Conservation (phyloP, 2,888 invertebrate genomes). For the Opisthograptis luteolata region DNA sequence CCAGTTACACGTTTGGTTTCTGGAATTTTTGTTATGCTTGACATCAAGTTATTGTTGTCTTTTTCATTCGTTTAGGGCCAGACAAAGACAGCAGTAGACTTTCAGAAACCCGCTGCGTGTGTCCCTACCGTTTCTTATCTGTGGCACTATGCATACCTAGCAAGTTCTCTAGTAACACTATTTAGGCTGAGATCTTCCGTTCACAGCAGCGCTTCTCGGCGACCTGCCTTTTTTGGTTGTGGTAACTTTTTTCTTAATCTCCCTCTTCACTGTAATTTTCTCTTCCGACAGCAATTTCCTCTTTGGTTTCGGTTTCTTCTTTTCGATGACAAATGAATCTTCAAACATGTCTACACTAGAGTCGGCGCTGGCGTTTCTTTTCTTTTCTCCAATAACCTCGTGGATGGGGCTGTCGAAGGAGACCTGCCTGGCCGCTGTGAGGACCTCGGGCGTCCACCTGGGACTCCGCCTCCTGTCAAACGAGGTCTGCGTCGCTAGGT, state of each 20-base stretch:
- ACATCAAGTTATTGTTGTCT: no score
- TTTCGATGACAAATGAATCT: constrained; percentile 68
- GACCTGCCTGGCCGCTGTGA: constrained; percentile 60
- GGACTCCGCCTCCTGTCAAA: constrained; percentile 55
- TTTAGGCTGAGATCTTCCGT: constrained; percentile 68
- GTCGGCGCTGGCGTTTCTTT: constrained; percentile 46
- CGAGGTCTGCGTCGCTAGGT: constrained; percentile 75
- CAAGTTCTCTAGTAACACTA: constrained; percentile 23
- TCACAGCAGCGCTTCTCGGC: constrained; percentile 68
- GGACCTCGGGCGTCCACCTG: constrained; percentile 20
- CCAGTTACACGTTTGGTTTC: no score
- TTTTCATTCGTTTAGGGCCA: no score
- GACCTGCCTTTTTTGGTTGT: constrained; percentile 59
- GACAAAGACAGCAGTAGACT: no score
- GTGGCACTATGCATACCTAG: background rate
- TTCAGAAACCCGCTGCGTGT: no score
- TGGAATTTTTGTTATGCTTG: no score
- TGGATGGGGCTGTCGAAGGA: constrained; percentile 72
- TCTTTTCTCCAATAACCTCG: constrained; percentile 58
- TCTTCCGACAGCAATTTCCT: constrained; percentile 64
- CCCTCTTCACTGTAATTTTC: constrained; percentile 63
- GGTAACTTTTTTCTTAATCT: constrained; percentile 67
- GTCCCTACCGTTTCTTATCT: background rate
- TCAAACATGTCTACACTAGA: constrained; percentile 77
- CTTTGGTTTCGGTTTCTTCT: constrained; percentile 64